Percentiles rank a stretch among this genome's conserved stretches.
These are phyloP conservation scores for Sebastes minor DNA, from an alignment of 2,797 vertebrate species.

Conservation along the genomic window DNA sequence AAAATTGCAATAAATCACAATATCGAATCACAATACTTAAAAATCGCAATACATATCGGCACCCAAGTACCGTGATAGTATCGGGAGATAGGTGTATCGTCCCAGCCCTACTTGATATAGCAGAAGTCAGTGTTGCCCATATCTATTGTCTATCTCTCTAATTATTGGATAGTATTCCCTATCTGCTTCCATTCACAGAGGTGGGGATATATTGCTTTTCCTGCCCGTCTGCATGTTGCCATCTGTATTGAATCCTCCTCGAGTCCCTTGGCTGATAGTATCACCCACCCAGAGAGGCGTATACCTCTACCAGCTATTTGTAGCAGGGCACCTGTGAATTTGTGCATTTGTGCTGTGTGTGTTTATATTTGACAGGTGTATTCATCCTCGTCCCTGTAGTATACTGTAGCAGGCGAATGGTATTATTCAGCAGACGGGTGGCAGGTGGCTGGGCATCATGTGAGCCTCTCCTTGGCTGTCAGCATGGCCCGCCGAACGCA, in stretches of 20 bases:
- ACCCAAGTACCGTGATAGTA: too few relatives aligned
- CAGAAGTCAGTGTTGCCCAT: neutral
- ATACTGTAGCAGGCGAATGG: constrained; percentile 9
- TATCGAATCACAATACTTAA: too few relatives aligned
- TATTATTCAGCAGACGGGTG: constrained; percentile 65
- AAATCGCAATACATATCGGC: too few relatives aligned
- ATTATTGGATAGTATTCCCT: neutral
- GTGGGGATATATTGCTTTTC: neutral
- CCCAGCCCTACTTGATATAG: neutral
- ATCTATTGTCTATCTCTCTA: neutral
- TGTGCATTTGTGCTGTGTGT: constrained; percentile 17
- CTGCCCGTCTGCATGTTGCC: neutral
- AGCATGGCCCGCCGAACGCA: constrained; percentile 10
- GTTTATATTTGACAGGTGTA: constrained; percentile 44
- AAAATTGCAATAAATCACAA: too few relatives aligned
- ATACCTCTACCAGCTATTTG: constrained; percentile 5
- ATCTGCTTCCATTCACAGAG: neutral
- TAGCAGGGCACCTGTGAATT: neutral
- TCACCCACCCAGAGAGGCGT: constrained; percentile 4
- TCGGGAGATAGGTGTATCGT: too few relatives aligned
- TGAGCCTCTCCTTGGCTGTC: constrained; percentile 61
- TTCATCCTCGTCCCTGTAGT: constrained; percentile 13
- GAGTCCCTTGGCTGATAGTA: neutral
- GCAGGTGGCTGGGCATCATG: constrained; percentile 69
- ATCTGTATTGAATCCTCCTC: neutral